phyloP scores from a whole-genome alignment of 2,113 vertebrate species.

The Holacanthus passer region DNA sequence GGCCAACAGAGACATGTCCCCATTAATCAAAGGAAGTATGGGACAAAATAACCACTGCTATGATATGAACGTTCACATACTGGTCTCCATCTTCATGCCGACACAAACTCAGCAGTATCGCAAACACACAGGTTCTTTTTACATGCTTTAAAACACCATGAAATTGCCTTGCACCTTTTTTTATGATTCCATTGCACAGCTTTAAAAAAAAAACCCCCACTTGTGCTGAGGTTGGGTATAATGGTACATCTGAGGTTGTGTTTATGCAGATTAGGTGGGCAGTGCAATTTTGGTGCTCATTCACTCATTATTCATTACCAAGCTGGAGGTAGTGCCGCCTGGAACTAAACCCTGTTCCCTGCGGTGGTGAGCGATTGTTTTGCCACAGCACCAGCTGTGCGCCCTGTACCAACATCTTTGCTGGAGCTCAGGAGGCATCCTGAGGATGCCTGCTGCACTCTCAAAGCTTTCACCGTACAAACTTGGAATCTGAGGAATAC shows the following conservation, averaged over 20 bases:
- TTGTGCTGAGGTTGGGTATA: not conserved
- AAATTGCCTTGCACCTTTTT: not conserved
- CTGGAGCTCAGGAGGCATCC: conserved; percentile 21
- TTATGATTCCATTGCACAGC: not conserved
- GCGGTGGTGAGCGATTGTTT: conserved; percentile 7
- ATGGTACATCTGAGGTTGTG: not conserved
- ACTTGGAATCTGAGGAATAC: conserved; percentile 1
- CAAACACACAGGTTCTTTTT: not conserved
- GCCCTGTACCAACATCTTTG: conserved; percentile 5
- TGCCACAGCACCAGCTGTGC: conserved; percentile 19
- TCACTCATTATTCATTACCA: conserved; percentile 37
- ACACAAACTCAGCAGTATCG: not conserved
- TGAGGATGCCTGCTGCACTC: not conserved
- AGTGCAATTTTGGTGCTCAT: conserved; percentile 19
- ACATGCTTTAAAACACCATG: not conserved
- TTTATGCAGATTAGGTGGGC: conserved; percentile 27
- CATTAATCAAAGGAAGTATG: not conserved
- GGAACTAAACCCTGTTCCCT: conserved; percentile 24
- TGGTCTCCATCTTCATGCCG: not conserved
- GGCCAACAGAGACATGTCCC: not conserved
- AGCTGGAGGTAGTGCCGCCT: conserved; percentile 7
- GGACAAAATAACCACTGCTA: not conserved
- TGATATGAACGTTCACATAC: not conserved
- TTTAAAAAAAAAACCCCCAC: not conserved
- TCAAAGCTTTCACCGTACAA: conserved; percentile 13